These are phyloP conservation scores for Cacoxenus indagator DNA, from an alignment of 2,888 invertebrate genomes.

Conservation along the genomic window DNA sequence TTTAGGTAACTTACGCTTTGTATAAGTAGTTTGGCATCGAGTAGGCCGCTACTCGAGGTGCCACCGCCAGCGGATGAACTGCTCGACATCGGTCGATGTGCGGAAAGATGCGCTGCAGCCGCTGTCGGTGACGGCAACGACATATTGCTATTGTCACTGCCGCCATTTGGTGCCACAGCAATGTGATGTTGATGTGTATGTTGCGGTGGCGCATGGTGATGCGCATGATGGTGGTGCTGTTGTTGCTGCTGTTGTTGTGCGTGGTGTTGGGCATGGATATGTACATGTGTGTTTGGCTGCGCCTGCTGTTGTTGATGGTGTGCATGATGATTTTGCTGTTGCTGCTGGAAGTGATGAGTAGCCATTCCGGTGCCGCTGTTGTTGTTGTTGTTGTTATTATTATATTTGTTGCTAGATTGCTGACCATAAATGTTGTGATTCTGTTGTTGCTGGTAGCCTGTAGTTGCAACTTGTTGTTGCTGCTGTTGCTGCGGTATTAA, in stretches of 20 bases:
- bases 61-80: constrained; percentile 75
- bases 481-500: constrained; percentile 74
- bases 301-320: constrained; percentile 41
- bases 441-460: constrained; percentile 70
- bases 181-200: constrained; percentile 37
- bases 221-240: constrained; percentile 49
- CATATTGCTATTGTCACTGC: constrained; percentile 77
- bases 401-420: constrained; percentile 53
- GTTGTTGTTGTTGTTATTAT: too few species aligned
- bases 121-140: constrained; percentile 83
- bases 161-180: constrained; percentile 28
- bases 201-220: constrained; percentile 31
- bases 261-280: constrained; percentile 33
- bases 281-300: constrained; percentile 39
- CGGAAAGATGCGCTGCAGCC: constrained; percentile 44
- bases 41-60: constrained; percentile 63
- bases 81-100: constrained; percentile 64
- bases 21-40: constrained; percentile 76
- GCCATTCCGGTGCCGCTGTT: too few species aligned
- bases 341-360: constrained; percentile 58
- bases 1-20: constrained; percentile 84
- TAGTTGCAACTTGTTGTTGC: constrained; percentile 70
- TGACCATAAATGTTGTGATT: constrained; percentile 51
- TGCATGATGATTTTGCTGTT: constrained; percentile 41
- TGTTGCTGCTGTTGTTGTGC: too few species aligned